Evolutionary conservation across 2,797 vertebrate genomes (phyloP).

Genomic region (Acipenser oxyrinchus): DNA sequence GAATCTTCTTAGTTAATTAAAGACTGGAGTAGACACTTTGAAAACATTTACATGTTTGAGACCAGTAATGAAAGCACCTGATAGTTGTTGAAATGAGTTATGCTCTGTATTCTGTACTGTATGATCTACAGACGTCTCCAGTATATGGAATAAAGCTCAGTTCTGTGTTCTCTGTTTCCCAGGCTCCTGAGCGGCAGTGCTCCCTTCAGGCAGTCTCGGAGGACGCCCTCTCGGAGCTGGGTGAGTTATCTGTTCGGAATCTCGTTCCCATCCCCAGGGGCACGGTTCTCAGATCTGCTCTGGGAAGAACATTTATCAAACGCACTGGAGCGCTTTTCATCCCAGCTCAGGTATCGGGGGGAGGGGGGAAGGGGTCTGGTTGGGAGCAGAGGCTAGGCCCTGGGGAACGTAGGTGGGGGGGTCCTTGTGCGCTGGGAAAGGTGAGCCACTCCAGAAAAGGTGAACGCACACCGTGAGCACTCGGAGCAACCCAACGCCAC

Average conservation of each 20-base stretch:
- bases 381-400: slow-evolving; percentile 24
- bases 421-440: slow-evolving; percentile 15
- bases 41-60: too few relatives aligned
- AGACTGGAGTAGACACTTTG: too few relatives aligned
- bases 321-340: slow-evolving; percentile 66
- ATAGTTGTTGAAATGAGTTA: too few relatives aligned
- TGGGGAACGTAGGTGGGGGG: slow-evolving; percentile 29
- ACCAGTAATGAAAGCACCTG: too few relatives aligned
- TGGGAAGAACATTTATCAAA: slow-evolving; percentile 66
- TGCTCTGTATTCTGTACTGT: too few relatives aligned
- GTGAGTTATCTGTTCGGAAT: slow-evolving; percentile 53
- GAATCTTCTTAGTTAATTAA: too few relatives aligned
- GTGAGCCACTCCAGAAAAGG: slow-evolving; percentile 7
- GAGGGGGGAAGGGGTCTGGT: slow-evolving; percentile 23
- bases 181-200: background rate
- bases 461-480: background rate
- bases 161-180: background rate
- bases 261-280: slow-evolving; percentile 46
- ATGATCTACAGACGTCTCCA: too few relatives aligned
- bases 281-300: slow-evolving; percentile 33
- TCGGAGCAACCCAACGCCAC: slow-evolving; percentile 10
- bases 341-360: slow-evolving; percentile 65
- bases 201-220: slow-evolving; percentile 19
- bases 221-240: slow-evolving; percentile 27
- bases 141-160: too few relatives aligned